Evolutionary conservation across 1,140 invertebrate genomes (phyloP).

Genomic region (Grapholita molesta): DNA sequence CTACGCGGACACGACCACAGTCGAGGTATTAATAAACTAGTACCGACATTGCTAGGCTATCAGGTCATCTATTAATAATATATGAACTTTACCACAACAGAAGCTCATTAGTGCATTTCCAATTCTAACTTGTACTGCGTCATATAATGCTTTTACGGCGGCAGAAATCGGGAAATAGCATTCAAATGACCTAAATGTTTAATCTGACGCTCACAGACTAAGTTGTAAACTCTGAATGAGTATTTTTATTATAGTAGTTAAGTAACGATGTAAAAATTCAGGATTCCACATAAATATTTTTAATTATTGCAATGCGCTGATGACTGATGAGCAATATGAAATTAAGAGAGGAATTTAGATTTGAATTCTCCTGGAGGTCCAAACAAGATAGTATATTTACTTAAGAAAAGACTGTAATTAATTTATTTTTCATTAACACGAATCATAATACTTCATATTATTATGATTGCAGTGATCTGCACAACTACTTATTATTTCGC

Average conservation of each 20-base stretch:
- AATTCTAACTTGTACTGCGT: conserved; percentile 26
- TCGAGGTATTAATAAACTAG: conserved; percentile 62
- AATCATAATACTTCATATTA: too few relatives aligned
- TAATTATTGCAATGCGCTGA: neutral
- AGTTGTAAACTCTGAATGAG: conserved; percentile 49
- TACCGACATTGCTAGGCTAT: neutral
- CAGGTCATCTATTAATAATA: conserved; percentile 19
- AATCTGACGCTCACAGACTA: conserved; percentile 45
- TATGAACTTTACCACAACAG: conserved; percentile 15
- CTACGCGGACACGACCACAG: conserved; percentile 85
- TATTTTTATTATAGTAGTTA: conserved; percentile 49
- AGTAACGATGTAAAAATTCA: conserved; percentile 31
- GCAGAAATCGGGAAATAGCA: conserved; percentile 32
- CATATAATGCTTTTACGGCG: conserved; percentile 33
- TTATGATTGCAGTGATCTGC: too few relatives aligned
- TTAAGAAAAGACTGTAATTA: too few relatives aligned
- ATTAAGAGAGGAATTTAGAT: too few relatives aligned
- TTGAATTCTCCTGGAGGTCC: too few relatives aligned
- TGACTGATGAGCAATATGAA: too few relatives aligned
- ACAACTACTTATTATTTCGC: neutral
- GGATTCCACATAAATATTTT: conserved; percentile 22
- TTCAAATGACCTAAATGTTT: conserved; percentile 37
- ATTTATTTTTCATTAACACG: too few relatives aligned
- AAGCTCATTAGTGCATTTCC: conserved; percentile 28
- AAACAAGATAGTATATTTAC: too few relatives aligned